phyloP scores from a whole-genome alignment of 2,113 vertebrate genomes.

The Brachyhypopomus gauderio region DNA sequence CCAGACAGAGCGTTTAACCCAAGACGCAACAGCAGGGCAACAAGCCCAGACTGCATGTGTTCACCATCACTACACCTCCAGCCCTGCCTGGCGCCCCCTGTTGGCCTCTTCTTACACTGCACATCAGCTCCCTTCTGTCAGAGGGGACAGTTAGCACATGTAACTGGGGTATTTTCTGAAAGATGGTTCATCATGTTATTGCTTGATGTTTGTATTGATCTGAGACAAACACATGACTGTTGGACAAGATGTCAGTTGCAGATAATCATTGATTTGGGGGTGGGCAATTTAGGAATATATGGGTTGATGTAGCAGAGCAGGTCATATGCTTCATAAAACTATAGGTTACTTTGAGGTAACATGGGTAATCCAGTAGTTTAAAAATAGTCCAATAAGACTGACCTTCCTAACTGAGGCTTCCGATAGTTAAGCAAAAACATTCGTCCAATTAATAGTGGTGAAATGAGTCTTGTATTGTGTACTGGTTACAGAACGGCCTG shows the following conservation, averaged over 20 bases:
- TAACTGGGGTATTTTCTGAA: constrained; percentile 86
- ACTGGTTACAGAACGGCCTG: too few species aligned
- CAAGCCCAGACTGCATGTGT: too few species aligned
- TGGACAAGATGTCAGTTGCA: constrained; percentile 1
- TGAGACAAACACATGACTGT: constrained; percentile 61
- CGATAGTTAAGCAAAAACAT: too few species aligned
- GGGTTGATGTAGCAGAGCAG: neutral
- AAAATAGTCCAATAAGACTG: too few species aligned
- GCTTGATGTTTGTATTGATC: constrained; percentile 82
- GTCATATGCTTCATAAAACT: too few species aligned
- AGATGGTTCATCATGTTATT: constrained; percentile 87
- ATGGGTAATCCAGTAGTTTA: too few species aligned
- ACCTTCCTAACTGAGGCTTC: neutral
- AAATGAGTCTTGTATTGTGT: too few species aligned
- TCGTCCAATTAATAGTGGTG: too few species aligned
- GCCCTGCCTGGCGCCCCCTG: constrained; percentile 9
- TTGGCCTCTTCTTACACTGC: constrained; percentile 76
- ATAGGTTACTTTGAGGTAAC: too few species aligned
- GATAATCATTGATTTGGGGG: constrained; percentile 34
- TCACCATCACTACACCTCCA: constrained; percentile 57
- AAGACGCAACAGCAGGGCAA: too few species aligned
- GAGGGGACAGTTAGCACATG: constrained; percentile 85
- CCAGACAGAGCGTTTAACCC: neutral
- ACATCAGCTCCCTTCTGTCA: constrained; percentile 91
- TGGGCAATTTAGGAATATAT: constrained; percentile 24